These are phyloP conservation scores for Clarias magur DNA, from an alignment of 2,113 vertebrate species.

Conservation along the genomic window DNA sequence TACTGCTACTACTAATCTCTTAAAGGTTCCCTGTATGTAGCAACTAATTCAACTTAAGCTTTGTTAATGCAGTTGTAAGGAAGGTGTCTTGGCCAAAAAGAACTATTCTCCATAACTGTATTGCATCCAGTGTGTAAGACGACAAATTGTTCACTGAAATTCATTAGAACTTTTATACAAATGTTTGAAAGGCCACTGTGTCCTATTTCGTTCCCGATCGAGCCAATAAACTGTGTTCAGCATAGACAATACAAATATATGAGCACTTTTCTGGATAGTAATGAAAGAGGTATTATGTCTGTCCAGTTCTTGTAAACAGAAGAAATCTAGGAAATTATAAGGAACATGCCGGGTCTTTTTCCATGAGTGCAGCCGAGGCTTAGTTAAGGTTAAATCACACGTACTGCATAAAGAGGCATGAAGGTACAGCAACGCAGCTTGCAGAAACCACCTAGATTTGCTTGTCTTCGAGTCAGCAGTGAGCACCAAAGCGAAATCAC, in stretches of 20 bases:
- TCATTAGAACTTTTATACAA: not conserved
- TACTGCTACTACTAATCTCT: not conserved
- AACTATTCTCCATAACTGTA: not conserved
- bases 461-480: constrained; percentile 24
- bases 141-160: constrained; percentile 14
- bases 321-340: not conserved
- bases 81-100: not conserved
- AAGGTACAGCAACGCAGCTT: not conserved
- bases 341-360: not conserved
- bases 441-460: constrained; percentile 14
- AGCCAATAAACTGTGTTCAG: constrained; percentile 2
- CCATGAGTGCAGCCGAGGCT: not conserved
- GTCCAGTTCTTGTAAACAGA: not conserved
- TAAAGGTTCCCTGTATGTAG: constrained; percentile 20
- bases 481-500: constrained; percentile 45
- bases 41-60: constrained; percentile 4
- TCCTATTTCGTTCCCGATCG: not conserved
- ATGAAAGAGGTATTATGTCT: not conserved
- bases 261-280: not conserved
- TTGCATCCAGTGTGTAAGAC: not conserved
- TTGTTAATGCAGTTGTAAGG: not conserved
- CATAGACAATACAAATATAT: not conserved
- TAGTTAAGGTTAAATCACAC: not conserved
- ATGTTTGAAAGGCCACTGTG: not conserved
- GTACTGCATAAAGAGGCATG: constrained; percentile 12